Evolutionary conservation across 2,797 vertebrate genomes (phyloP).

Genomic region (Lateolabrax maculatus): DNA sequence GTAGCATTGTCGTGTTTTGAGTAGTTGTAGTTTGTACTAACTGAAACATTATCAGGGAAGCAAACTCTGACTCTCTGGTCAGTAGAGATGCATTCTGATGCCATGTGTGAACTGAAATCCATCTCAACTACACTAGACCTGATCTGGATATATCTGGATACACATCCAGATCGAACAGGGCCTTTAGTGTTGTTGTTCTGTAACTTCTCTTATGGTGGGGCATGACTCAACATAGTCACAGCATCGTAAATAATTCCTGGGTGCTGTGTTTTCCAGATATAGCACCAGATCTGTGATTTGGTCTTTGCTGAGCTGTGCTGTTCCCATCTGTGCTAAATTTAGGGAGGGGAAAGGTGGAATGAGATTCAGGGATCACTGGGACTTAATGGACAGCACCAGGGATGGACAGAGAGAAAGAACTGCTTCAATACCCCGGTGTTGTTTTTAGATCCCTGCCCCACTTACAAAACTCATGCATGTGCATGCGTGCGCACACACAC

Average conservation of each 20-base stretch:
- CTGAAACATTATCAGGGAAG: neutral
- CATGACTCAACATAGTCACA: slow-evolving; percentile 7
- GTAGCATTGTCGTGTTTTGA: neutral
- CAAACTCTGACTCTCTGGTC: neutral
- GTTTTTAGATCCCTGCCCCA: slow-evolving; percentile 66
- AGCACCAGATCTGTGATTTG: slow-evolving; percentile 8
- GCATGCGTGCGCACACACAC: neutral
- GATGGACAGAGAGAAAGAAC: slow-evolving; percentile 50
- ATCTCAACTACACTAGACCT: slow-evolving; percentile 12
- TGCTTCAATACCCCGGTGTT: slow-evolving; percentile 46
- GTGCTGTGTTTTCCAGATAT: slow-evolving; percentile 36
- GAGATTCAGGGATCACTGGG: slow-evolving; percentile 50
- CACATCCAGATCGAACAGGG: neutral
- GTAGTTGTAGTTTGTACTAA: neutral
- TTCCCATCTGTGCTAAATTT: slow-evolving; percentile 60
- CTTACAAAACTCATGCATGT: slow-evolving; percentile 37
- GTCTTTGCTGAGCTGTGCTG: slow-evolving; percentile 55
- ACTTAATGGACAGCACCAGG: slow-evolving; percentile 50
- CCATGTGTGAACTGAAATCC: slow-evolving; percentile 41
- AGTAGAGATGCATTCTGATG: slow-evolving; percentile 16
- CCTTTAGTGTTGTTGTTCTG: neutral
- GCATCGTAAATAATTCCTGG: slow-evolving; percentile 9
- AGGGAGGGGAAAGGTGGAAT: slow-evolving; percentile 55
- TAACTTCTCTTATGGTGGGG: neutral
- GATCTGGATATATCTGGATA: slow-evolving; percentile 14